Conservation (phyloP, 2,113 vertebrate genomes). For the Budorcas taxicolor region DNA sequence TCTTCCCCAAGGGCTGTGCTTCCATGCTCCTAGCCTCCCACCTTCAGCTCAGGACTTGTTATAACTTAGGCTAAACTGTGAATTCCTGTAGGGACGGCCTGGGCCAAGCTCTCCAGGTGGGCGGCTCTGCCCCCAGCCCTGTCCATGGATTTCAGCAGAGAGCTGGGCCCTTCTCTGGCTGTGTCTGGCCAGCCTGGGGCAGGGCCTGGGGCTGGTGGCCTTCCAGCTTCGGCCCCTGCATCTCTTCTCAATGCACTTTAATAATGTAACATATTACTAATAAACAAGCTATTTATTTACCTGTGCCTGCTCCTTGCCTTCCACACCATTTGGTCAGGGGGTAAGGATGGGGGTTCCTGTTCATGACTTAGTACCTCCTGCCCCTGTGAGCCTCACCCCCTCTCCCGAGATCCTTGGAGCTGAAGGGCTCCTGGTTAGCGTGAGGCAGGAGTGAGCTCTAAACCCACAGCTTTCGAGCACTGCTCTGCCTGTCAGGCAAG, state of each 20-base stretch:
- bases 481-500: background rate
- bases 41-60: constrained; percentile 68
- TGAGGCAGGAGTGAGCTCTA: background rate
- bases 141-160: constrained; percentile 48
- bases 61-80: constrained; percentile 81
- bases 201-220: constrained; percentile 48
- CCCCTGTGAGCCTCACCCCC: background rate
- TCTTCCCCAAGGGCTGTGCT: constrained; percentile 62
- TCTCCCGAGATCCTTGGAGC: background rate
- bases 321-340: background rate
- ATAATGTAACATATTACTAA: constrained; percentile 77
- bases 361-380: background rate
- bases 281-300: constrained; percentile 79
- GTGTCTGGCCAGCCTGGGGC: background rate
- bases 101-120: constrained; percentile 44
- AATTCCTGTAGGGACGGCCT: constrained; percentile 67
- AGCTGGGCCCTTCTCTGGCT: constrained; percentile 68
- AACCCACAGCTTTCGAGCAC: background rate
- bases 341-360: background rate
- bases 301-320: constrained; percentile 37
- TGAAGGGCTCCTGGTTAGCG: background rate
- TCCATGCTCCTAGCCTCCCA: constrained; percentile 64
- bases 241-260: constrained; percentile 82
- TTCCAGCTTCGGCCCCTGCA: constrained; percentile 59
- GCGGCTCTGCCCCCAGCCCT: background rate